Evolutionary conservation across 2,113 vertebrate genomes (phyloP).

Genomic region (Capreolus pygargus): DNA sequence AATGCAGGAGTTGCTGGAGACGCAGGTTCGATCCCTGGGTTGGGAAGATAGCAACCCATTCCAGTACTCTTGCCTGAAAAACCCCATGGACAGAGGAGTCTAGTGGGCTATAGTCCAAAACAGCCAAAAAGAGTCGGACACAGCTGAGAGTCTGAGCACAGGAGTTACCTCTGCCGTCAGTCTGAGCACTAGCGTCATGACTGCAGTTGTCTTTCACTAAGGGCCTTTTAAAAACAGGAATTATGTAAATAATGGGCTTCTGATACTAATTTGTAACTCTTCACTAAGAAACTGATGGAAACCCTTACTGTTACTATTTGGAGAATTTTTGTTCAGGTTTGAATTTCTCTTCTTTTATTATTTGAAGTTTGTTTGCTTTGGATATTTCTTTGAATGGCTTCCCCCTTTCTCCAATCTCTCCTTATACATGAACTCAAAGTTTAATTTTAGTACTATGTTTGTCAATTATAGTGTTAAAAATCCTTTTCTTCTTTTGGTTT

Average conservation of each 20-base stretch:
- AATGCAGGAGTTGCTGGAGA: neutral
- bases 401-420: neutral
- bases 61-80: neutral
- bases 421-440: neutral
- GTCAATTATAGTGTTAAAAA: neutral
- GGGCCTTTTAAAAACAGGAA: neutral
- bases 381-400: neutral
- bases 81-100: neutral
- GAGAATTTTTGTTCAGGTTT: neutral
- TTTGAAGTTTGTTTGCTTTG: neutral
- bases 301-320: neutral
- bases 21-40: neutral
- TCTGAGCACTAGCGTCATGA: neutral
- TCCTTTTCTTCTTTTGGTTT: neutral
- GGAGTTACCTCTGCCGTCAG: neutral
- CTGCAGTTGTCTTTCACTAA: neutral
- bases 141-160: neutral
- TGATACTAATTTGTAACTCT: neutral
- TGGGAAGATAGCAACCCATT: neutral
- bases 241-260: neutral
- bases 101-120: neutral
- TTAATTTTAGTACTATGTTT: neutral
- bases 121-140: neutral
- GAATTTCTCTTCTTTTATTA: neutral
- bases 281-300: neutral